Evolutionary conservation across 2,797 vertebrate genomes (phyloP), one percentile per base, ranked within the genome.

Genomic region (Gallinago solitaria): DNA sequence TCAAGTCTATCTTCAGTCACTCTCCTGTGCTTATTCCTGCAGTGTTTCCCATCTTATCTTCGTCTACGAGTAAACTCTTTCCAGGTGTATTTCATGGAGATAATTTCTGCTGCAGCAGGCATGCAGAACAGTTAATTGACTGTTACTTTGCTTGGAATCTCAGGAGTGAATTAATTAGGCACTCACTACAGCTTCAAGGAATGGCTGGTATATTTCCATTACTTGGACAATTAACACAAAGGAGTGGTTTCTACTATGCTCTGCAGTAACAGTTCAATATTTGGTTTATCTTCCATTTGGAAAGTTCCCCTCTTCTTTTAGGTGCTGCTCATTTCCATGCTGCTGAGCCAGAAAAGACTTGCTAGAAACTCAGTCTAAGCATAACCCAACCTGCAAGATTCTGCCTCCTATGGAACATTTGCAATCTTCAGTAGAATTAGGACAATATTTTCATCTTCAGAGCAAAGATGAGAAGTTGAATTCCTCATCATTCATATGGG

Each of bases 41-140:
- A 14, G 2, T 57, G 21, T 75, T 79, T 85, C 60, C 33, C 25
- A 9, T 70, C 56, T 86, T 74, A 32, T 59, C 30, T 77, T 73
- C 12, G 16, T 54, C 64, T 75, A 70, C 37, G 89, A 74, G 90
- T 90, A 63, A 91, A 69, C 43, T 68, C 41, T 91, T 93, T 84
- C 69, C 37, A 83, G 7, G 9, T 60, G 18, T 23, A 65, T 18
- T 35, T 69, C 30, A 48, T 43, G 32, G 4, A 65, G 39, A 39
- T 48, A 0, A 39, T 76, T 93, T 81, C 65, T 84, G 23, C 64
- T 86, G 33, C 61, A 76, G 32, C 27, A 89, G 30, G 6, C 25
- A 83, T 83, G 25, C 1, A 0, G 45, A 82, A 57, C 11, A 70
- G 35, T 61, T 65, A 80, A 79, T 53, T 87, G n/a, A 30, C 18